A percentile compares a stretch with the other conserved stretches of the same genome.
Evolutionary conservation across 2,113 vertebrate genomes (phyloP).

Genomic region (Dolichallabes microphthalmus): DNA sequence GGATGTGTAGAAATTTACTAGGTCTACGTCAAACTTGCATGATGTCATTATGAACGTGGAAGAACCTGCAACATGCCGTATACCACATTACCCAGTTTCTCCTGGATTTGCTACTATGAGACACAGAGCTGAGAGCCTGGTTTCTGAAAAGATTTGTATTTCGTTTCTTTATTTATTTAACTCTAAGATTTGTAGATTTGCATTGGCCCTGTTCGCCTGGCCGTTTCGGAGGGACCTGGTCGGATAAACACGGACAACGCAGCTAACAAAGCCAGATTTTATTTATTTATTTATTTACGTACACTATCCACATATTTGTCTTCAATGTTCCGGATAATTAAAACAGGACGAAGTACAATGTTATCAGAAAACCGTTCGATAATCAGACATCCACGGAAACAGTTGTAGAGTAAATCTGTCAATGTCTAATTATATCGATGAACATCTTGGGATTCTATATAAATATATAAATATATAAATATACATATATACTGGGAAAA

Average conservation of each 20-base stretch:
- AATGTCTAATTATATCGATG: conserved; percentile 82
- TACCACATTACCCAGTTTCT: not conserved
- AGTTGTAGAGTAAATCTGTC: conserved; percentile 81
- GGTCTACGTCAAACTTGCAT: not conserved
- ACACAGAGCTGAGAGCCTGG: conserved; percentile 60
- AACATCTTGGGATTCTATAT: conserved; percentile 71
- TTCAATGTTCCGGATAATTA: conserved; percentile 33
- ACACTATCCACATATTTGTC: conserved; percentile 44
- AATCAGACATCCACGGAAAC: conserved; percentile 75
- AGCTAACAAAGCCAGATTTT: conserved; percentile 54
- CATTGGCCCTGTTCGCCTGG: conserved; percentile 65
- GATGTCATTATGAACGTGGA: not conserved
- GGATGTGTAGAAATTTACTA: not conserved
- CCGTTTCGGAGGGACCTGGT: conserved; percentile 73
- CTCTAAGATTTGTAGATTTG: conserved; percentile 58
- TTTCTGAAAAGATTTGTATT: conserved; percentile 64
- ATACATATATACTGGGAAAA: conserved; percentile 77
- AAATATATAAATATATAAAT: conserved; percentile 54
- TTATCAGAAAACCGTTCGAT: conserved; percentile 68
- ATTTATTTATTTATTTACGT: conserved; percentile 68
- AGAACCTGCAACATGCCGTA: not conserved
- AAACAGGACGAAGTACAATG: conserved; percentile 63
- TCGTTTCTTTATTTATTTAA: conserved; percentile 60
- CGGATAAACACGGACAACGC: conserved; percentile 66
- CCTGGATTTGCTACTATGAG: not conserved